Evolutionary conservation across 2,888 invertebrate genomes (phyloP), one percentile per base, ranked within the genome.

Genomic region (Hymenopus coronatus): DNA sequence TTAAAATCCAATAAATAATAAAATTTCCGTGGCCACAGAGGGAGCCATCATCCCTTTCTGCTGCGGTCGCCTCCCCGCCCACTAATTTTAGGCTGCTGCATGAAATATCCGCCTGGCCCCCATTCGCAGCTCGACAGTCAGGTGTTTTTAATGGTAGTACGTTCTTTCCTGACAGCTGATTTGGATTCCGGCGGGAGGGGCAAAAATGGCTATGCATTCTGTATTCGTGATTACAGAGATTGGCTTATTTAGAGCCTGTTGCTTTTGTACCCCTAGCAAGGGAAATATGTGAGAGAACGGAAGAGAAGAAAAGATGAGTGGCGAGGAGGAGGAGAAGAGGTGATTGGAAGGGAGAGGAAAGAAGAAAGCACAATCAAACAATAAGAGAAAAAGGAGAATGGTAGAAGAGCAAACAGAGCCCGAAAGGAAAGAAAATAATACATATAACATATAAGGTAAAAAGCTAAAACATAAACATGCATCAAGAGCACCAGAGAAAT

Each of bases 1-100:
- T 85, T 85, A 85, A 85, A 85, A 85, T 85, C 54, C 85, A 85
- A 85, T 85, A 85, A 85, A 85, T 46, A 85, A 85, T 85, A 46
- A 12, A 85, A 85, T 85, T 54, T 85, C 27, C 46, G 9, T 46
- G 46, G 46, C 85, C 25, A 46, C 40, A 85, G 40, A 85, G 85
- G 54, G 54, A 70, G 54, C 54, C 54, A 70, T 70, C 54, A 70
- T 25, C 54, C 54, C 54, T 70, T 70, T 70, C 54, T 70, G 54
- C 54, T 70, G 54, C 54, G 54, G 54, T 70, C 54, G 54, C 54
- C 54, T 25, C 54, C 54, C 54, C 25, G 25, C 54, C 54, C 54
- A 70, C 54, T 70, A 70, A 70, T 70, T 70, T 70, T 70, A 25
- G 54, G 25, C 54, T 70, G 54, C 54, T 70, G 54, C 54, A 70